These are phyloP conservation scores for Papilio demoleus DNA, from an alignment of 2,888 invertebrate genomes.

Conservation along the genomic window DNA sequence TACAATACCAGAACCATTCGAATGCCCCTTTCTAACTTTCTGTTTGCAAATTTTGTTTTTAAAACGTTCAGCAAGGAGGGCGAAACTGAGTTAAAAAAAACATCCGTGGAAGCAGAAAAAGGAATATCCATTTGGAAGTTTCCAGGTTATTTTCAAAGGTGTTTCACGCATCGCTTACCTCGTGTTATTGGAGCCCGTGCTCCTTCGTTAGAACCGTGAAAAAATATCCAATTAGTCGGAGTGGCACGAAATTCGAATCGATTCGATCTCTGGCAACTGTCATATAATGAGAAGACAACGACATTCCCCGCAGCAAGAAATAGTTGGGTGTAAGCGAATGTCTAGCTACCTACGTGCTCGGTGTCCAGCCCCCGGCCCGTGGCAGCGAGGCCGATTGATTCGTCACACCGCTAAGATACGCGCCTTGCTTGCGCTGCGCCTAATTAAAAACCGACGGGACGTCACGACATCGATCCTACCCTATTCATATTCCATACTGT, in stretches of 20 bases:
- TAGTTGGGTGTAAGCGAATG: slow-evolving; percentile 71
- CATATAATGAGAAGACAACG: slow-evolving; percentile 76
- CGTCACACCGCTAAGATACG: slow-evolving; percentile 76
- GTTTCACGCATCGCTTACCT: slow-evolving; percentile 34
- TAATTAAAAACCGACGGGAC: slow-evolving; percentile 80
- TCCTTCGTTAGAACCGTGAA: slow-evolving; percentile 65
- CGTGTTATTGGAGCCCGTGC: slow-evolving; percentile 52
- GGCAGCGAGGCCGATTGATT: slow-evolving; percentile 76
- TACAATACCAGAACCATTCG: slow-evolving; percentile 58
- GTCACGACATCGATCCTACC: slow-evolving; percentile 67
- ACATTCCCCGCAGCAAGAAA: slow-evolving; percentile 71
- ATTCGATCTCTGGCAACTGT: slow-evolving; percentile 70
- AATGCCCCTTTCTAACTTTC: slow-evolving; percentile 53
- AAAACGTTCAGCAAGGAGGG: slow-evolving; percentile 35
- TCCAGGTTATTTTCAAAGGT: slow-evolving; percentile 35
- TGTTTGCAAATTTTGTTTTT: slow-evolving; percentile 45
- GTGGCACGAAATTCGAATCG: slow-evolving; percentile 67
- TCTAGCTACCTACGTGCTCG: slow-evolving; percentile 75
- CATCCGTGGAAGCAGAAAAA: slow-evolving; percentile 37
- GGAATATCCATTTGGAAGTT: slow-evolving; percentile 39
- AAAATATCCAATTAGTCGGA: slow-evolving; percentile 75
- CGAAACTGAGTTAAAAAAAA: slow-evolving; percentile 33
- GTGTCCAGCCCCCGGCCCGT: slow-evolving; percentile 52
- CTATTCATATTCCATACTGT: slow-evolving; percentile 56
- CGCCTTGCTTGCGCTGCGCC: slow-evolving; percentile 71